These are phyloP conservation scores for Odontesthes bonariensis DNA, from an alignment of 2,113 vertebrate species.

Conservation along the genomic window DNA sequence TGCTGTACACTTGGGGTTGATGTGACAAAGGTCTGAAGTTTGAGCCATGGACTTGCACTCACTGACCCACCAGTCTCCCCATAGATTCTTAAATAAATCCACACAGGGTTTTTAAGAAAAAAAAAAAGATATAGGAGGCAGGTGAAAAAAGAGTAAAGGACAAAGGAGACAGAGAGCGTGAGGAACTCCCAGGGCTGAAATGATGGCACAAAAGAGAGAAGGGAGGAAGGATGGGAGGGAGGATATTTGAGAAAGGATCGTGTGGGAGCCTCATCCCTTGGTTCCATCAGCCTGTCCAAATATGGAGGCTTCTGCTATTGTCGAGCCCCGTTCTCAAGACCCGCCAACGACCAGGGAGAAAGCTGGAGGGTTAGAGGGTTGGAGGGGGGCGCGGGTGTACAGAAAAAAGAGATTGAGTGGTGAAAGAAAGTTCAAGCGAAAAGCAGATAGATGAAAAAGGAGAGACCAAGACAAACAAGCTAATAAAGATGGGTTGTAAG, in stretches of 20 bases:
- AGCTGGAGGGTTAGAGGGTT: slow-evolving; percentile 42
- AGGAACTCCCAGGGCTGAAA: slow-evolving; percentile 50
- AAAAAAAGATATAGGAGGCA: slow-evolving; percentile 14
- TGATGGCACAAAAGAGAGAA: slow-evolving; percentile 43
- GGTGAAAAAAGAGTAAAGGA: slow-evolving; percentile 9
- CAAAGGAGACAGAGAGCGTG: not conserved
- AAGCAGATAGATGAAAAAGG: slow-evolving; percentile 28
- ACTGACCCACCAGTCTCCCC: slow-evolving; percentile 1
- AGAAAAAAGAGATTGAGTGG: not conserved
- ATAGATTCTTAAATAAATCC: slow-evolving; percentile 15
- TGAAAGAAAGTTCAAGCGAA: slow-evolving; percentile 51
- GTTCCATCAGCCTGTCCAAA: slow-evolving; percentile 79
- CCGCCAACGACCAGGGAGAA: slow-evolving; percentile 62
- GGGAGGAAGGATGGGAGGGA: slow-evolving; percentile 52
- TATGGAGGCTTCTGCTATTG: slow-evolving; percentile 79
- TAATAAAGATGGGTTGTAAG: not conserved
- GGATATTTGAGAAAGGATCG: slow-evolving; percentile 62
- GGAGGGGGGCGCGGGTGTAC: slow-evolving; percentile 7
- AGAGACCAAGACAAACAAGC: slow-evolving; percentile 22
- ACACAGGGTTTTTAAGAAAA: slow-evolving; percentile 3
- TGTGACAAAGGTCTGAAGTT: slow-evolving; percentile 16
- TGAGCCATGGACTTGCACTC: slow-evolving; percentile 9
- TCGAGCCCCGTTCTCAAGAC: slow-evolving; percentile 72
- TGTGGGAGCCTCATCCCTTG: slow-evolving; percentile 67
- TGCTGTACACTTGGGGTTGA: not conserved